A percentile compares a stretch with the other conserved stretches of the same genome.
Conservation (phyloP, 2,113 vertebrate species). For the Megalops atlanticus region DNA sequence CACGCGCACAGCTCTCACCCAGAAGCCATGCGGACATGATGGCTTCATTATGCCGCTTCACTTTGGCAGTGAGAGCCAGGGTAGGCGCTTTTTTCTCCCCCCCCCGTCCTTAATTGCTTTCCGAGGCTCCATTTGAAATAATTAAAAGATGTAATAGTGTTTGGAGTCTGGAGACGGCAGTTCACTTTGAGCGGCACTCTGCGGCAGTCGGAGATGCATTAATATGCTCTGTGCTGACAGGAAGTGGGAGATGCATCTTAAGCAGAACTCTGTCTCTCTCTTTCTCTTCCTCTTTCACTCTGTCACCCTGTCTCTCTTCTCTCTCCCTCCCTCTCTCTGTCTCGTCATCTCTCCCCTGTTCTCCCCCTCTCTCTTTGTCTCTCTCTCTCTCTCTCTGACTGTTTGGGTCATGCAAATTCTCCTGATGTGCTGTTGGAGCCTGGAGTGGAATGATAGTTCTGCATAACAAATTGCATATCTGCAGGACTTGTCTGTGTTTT, state of each 20-base stretch:
- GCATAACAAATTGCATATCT: too few relatives aligned
- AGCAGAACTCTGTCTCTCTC: background rate
- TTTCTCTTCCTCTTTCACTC: background rate
- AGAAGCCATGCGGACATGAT: background rate
- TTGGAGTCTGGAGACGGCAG: slow-evolving; percentile 47
- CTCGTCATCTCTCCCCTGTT: slow-evolving; percentile 25
- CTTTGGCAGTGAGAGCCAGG: slow-evolving; percentile 30
- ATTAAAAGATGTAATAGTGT: slow-evolving; percentile 60
- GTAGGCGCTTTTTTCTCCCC: slow-evolving; percentile 36
- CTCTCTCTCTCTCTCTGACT: slow-evolving; percentile 21
- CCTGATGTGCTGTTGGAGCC: slow-evolving; percentile 42
- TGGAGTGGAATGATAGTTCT: background rate
- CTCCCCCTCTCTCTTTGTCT: background rate
- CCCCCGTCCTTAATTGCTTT: slow-evolving; percentile 61
- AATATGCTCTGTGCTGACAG: background rate
- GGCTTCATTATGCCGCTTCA: slow-evolving; percentile 3
- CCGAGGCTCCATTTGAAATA: slow-evolving; percentile 62
- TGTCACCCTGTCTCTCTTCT: background rate
- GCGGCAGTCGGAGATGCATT: background rate
- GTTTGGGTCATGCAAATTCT: background rate
- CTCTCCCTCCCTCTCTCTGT: background rate
- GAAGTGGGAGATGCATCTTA: slow-evolving; percentile 8
- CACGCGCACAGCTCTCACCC: background rate
- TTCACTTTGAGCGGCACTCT: slow-evolving; percentile 4
- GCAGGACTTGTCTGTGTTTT: too few relatives aligned